A percentile compares a stretch with the other conserved stretches of the same genome.
Conservation (phyloP, 2,113 vertebrate genomes). For the Pycnonotus jocosus region DNA sequence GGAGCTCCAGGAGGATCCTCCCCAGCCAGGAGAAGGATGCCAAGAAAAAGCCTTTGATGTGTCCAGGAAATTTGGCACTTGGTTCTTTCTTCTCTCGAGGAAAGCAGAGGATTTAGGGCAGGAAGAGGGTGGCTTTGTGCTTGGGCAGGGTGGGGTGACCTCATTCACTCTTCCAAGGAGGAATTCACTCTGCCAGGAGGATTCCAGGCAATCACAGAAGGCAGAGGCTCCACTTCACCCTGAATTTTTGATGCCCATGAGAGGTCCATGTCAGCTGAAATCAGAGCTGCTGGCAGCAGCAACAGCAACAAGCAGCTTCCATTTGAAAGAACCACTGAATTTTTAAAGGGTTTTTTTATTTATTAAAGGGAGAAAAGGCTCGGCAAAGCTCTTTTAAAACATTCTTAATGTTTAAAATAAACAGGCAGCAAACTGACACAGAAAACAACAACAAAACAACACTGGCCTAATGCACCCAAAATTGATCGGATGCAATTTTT, state of each 20-base stretch:
- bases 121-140: neutral
- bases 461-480: neutral
- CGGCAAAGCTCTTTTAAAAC: neutral
- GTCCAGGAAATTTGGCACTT: neutral
- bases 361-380: neutral
- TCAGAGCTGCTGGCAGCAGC: neutral
- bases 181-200: neutral
- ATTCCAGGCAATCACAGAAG: neutral
- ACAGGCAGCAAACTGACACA: neutral
- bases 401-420: neutral
- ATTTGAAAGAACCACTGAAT: neutral
- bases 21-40: no score
- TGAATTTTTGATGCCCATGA: neutral
- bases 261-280: neutral
- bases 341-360: conserved; percentile 24
- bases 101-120: neutral
- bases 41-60: neutral
- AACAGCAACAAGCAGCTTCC: neutral
- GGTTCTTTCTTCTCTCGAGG: neutral
- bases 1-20: neutral
- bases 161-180: neutral
- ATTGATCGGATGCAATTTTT: neutral
- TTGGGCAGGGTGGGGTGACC: neutral
- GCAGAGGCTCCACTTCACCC: neutral
- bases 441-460: neutral